Evolutionary conservation across 2,113 vertebrate genomes (phyloP).

Genomic region (Halcyon malimbica): DNA sequence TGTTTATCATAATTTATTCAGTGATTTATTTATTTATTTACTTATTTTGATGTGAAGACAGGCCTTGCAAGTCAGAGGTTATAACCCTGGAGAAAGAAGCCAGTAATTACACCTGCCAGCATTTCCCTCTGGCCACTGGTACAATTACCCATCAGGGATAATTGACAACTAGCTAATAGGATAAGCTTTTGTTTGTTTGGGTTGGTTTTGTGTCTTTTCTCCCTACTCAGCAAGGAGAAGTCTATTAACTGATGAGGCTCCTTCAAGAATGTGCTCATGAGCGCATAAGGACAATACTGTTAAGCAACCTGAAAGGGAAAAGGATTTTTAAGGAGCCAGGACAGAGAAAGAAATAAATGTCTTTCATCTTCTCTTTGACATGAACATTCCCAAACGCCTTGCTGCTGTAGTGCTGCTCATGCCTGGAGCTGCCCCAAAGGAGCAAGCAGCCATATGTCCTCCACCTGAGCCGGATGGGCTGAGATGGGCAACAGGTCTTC

Average conservation of each 20-base stretch:
- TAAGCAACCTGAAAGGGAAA: background rate
- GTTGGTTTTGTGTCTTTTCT: background rate
- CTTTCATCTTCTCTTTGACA: background rate
- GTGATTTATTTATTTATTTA: background rate
- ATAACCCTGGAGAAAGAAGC: constrained; percentile 35
- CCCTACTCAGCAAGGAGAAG: background rate
- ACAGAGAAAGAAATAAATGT: background rate
- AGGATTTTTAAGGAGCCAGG: background rate
- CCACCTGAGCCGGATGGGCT: background rate
- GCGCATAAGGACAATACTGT: background rate
- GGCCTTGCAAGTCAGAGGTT: constrained; percentile 19
- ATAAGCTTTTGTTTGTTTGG: constrained; percentile 30
- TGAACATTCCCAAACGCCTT: background rate
- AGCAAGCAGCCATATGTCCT: background rate
- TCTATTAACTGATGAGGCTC: background rate
- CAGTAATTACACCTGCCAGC: constrained; percentile 60
- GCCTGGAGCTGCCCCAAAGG: background rate
- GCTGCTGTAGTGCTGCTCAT: background rate
- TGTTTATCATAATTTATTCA: constrained; percentile 13
- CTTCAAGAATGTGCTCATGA: background rate
- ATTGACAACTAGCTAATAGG: constrained; percentile 45
- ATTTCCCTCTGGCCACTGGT: constrained; percentile 23
- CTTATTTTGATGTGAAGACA: background rate
- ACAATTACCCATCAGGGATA: constrained; percentile 17
- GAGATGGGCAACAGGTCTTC: constrained; percentile 4